Conservation (phyloP, 2,888 invertebrate genomes). For the Pristionchus maxplancki region DNA sequence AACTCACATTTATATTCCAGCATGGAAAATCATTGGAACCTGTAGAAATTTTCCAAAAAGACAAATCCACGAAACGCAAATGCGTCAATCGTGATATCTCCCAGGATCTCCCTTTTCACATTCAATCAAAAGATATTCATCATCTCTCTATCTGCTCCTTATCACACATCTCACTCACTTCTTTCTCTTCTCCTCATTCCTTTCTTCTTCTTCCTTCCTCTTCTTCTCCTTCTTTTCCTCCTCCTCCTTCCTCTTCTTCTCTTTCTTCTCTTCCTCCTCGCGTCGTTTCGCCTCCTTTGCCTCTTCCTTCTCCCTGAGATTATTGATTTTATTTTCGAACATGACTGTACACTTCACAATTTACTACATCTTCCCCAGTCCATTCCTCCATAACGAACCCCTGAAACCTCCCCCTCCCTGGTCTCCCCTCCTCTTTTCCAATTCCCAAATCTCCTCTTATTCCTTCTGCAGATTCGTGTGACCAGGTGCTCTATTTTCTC, state of each 20-base stretch:
- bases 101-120: not conserved
- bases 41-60: not conserved
- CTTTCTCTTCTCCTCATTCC: conserved; percentile 55
- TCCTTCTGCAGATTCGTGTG: conserved; percentile 44
- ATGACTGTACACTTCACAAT: not conserved
- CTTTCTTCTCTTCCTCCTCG: conserved; percentile 60
- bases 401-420: not conserved
- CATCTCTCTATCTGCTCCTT: conserved; percentile 33
- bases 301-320: conserved; percentile 47
- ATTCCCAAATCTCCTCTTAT: conserved; percentile 52
- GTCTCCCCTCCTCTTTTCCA: not conserved
- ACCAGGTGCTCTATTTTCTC: not conserved
- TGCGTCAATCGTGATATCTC: not conserved
- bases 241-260: conserved; percentile 57
- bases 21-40: no score
- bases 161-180: conserved; percentile 50
- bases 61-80: not conserved
- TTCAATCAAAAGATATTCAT: no score
- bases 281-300: conserved; percentile 57
- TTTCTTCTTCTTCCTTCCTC: conserved; percentile 53
- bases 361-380: not conserved
- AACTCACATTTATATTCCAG: no score
- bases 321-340: not conserved
- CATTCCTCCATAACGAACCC: not conserved
- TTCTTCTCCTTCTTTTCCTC: conserved; percentile 55